Conservation (phyloP, 2,113 vertebrate genomes). For the Acrocephalus kingi region DNA sequence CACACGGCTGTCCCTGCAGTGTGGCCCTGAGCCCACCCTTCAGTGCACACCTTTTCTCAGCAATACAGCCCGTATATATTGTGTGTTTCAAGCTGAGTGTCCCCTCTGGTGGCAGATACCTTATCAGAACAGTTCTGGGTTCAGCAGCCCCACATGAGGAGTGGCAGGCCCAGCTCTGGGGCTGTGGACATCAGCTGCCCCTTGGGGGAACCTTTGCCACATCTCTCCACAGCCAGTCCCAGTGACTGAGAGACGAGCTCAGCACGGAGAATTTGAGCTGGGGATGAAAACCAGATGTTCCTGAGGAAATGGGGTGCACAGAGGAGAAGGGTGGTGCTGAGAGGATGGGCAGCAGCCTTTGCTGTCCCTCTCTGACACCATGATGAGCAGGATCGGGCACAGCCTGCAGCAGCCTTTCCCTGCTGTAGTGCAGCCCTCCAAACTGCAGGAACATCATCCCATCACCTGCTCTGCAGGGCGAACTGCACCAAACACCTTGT, state of each 20-base stretch:
- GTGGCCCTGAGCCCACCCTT: not conserved
- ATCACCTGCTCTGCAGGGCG: not conserved
- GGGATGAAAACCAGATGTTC: not conserved
- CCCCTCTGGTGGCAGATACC: fast-evolving
- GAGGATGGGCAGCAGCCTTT: not conserved
- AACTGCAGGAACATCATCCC: not conserved
- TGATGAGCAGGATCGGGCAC: not conserved
- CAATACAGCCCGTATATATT: fast-evolving
- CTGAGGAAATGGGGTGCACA: not conserved
- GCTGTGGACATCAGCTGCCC: not conserved
- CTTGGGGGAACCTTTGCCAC: not conserved
- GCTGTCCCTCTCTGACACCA: not conserved
- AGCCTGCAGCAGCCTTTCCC: not conserved
- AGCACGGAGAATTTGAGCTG: not conserved
- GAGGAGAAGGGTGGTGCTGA: fast-evolving
- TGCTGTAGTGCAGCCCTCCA: not conserved
- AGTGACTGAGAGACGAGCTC: fast-evolving
- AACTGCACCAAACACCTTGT: fast-evolving
- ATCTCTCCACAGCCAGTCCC: too few species aligned
- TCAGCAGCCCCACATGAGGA: not conserved
- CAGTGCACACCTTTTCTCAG: not conserved
- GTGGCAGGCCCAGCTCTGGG: not conserved
- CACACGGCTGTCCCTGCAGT: not conserved
- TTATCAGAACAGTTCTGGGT: not conserved
- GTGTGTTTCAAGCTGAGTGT: not conserved